Percentiles rank a stretch among this genome's conserved stretches.
Conservation (phyloP, 2,888 invertebrate species). For the Eristalinus aeneus region DNA sequence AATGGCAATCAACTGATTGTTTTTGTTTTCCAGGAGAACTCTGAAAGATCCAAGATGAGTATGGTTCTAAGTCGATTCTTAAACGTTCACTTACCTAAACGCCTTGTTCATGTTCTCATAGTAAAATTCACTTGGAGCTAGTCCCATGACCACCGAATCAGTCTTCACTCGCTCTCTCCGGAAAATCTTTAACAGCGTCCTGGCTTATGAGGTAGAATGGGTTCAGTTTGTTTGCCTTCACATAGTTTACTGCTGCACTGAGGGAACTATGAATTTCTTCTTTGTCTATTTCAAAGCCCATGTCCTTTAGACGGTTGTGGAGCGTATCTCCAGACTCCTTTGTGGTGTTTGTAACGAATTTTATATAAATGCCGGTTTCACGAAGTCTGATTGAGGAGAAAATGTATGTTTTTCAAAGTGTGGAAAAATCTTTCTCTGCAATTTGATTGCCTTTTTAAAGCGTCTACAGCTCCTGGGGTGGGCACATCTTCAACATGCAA, state of each 20-base stretch:
- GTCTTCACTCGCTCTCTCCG: conserved; percentile 80
- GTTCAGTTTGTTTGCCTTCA: conserved; percentile 83
- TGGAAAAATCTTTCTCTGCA: not conserved
- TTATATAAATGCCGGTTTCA: conserved; percentile 82
- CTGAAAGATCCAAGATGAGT: not conserved
- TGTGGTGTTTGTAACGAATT: conserved; percentile 93
- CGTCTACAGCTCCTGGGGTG: conserved; percentile 84
- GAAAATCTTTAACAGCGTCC: conserved; percentile 89
- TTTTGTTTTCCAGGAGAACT: conserved; percentile 79
- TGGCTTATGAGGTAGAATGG: conserved; percentile 87
- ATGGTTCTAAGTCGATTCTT: not conserved
- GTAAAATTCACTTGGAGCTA: conserved; percentile 89
- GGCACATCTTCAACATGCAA: conserved; percentile 88
- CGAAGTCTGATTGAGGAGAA: conserved; percentile 81
- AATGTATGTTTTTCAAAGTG: not conserved
- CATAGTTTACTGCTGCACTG: conserved; percentile 85
- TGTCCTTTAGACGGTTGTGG: conserved; percentile 83
- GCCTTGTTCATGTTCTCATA: conserved; percentile 88
- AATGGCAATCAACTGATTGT: conserved; percentile 87
- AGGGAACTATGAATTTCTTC: conserved; percentile 90
- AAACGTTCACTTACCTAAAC: conserved; percentile 82
- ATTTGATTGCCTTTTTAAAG: conserved; percentile 83
- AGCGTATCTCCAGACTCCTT: conserved; percentile 87
- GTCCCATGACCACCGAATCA: conserved; percentile 89
- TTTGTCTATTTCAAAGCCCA: conserved; percentile 86